Conservation (phyloP, 2,113 vertebrate genomes). For the Trinectes maculatus region DNA sequence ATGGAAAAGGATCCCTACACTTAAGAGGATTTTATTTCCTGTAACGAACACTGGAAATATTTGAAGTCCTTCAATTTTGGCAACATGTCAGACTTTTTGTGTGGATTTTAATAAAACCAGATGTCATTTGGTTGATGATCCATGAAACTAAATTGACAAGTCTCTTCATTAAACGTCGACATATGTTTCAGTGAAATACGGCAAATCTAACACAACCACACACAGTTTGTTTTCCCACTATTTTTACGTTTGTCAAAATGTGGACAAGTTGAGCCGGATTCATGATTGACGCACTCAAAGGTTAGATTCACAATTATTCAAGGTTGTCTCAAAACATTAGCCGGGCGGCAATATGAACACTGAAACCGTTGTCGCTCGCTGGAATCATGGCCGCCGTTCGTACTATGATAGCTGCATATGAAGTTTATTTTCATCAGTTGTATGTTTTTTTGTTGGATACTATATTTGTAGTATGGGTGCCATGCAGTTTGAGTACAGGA, state of each 20-base stretch:
- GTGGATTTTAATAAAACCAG: too few relatives aligned
- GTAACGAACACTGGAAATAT: background rate
- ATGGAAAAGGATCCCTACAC: slow-evolving; percentile 9
- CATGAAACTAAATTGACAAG: background rate
- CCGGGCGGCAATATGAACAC: too few relatives aligned
- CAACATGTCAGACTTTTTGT: background rate
- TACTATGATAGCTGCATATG: too few relatives aligned
- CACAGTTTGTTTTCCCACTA: background rate
- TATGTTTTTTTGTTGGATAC: too few relatives aligned
- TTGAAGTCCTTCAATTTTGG: background rate
- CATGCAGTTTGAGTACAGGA: too few relatives aligned
- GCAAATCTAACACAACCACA: background rate
- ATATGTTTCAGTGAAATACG: background rate
- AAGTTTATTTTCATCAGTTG: too few relatives aligned
- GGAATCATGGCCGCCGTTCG: too few relatives aligned
- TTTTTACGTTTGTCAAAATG: background rate
- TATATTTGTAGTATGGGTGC: too few relatives aligned
- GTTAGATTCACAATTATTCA: too few relatives aligned
- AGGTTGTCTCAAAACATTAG: too few relatives aligned
- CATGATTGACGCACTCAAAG: background rate
- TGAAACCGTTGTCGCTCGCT: too few relatives aligned
- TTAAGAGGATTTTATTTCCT: slow-evolving; percentile 17
- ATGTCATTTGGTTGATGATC: too few relatives aligned
- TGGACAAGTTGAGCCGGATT: background rate
- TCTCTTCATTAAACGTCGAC: background rate